Evolutionary conservation across 1,140 invertebrate species (phyloP).

Genomic region (Drosophila pseudoananassae): DNA sequence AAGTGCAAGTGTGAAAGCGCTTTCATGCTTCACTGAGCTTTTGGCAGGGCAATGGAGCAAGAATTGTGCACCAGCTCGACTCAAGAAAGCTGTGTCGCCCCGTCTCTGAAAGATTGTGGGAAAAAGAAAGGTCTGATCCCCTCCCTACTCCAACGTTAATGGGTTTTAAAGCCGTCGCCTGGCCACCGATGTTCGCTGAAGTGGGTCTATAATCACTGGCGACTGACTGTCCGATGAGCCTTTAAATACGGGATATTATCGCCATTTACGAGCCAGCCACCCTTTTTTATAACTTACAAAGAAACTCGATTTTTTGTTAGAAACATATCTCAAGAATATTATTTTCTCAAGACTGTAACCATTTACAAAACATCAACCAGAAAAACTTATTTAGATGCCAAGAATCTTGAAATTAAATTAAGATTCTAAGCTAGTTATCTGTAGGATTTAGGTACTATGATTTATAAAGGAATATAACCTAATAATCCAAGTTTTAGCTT

Average conservation of each 20-base stretch:
- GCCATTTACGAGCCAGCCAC: neutral
- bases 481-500: too few species aligned
- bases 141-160: constrained; percentile 19
- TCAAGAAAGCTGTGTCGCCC: constrained; percentile 20
- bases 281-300: neutral
- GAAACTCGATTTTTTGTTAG: too few species aligned
- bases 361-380: too few species aligned
- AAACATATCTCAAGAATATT: too few species aligned
- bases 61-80: constrained; percentile 31
- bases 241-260: constrained; percentile 10
- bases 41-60: constrained; percentile 58
- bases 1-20: constrained; percentile 74
- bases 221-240: constrained; percentile 9
- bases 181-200: constrained; percentile 5
- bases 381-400: too few species aligned
- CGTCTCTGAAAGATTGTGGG: neutral
- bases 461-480: too few species aligned
- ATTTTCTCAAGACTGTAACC: too few species aligned
- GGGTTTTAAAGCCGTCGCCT: constrained; percentile 15
- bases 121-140: neutral
- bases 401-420: too few species aligned
- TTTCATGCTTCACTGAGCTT: constrained; percentile 71
- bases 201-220: constrained; percentile 38
- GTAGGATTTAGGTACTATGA: too few species aligned
- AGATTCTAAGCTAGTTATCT: too few species aligned